A percentile compares a stretch with the other conserved stretches of the same genome.
Conservation (phyloP, 30 jellyfish, hydroid and myxozoan genomes). For the Sanderia malayensis region DNA sequence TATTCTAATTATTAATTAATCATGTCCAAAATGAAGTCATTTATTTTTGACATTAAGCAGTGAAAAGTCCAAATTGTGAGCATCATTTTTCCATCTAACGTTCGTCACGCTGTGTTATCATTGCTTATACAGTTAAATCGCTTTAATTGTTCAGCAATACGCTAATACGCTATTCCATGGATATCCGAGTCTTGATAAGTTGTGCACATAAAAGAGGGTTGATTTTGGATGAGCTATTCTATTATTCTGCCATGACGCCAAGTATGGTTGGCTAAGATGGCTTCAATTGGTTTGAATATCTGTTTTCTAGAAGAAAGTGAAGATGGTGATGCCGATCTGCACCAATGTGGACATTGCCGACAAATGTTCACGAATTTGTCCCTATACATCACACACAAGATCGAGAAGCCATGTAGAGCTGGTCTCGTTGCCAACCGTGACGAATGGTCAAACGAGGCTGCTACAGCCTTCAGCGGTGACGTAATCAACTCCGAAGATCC, state of each 20-base stretch:
- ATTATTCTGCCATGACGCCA: not conserved
- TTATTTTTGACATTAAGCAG: no score
- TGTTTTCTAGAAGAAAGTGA: slow-evolving; percentile 52
- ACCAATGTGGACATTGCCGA: slow-evolving; percentile 90
- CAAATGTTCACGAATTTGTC: slow-evolving; percentile 77
- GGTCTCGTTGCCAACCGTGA: not conserved
- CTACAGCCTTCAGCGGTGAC: not conserved
- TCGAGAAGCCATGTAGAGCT: slow-evolving; percentile 77
- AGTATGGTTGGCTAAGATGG: not conserved
- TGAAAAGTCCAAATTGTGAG: no score
- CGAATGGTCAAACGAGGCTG: not conserved
- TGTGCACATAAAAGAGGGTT: not conserved
- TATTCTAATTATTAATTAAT: no score
- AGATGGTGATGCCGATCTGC: slow-evolving; percentile 88
- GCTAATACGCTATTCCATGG: no score
- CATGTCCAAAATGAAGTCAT: no score
- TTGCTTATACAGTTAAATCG: no score
- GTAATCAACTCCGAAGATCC: slow-evolving; percentile 28
- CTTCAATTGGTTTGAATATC: not conserved
- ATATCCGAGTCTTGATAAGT: not conserved
- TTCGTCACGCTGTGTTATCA: no score
- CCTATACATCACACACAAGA: slow-evolving; percentile 68
- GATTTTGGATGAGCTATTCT: not conserved
- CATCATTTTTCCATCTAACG: no score
- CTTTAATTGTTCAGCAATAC: no score